Conservation (phyloP, 2,888 invertebrate genomes). For the Cryptus armator region DNA sequence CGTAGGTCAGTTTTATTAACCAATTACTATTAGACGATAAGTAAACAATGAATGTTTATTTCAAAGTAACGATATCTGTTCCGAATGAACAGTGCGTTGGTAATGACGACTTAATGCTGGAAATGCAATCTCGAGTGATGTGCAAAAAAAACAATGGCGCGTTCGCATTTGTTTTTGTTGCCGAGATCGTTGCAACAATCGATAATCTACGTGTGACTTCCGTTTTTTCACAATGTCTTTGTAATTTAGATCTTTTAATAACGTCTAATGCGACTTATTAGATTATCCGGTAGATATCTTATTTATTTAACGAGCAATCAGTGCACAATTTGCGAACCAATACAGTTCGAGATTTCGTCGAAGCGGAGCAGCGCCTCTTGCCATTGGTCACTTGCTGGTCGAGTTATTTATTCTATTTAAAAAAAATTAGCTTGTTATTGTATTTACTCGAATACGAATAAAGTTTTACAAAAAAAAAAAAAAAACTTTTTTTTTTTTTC, state of each 20-base stretch:
- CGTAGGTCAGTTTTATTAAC: neutral
- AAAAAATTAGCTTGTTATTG: conserved; percentile 56
- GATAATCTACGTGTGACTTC: conserved; percentile 51
- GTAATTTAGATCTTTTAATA: conserved; percentile 18
- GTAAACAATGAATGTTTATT: neutral
- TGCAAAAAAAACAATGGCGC: neutral
- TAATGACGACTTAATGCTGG: conserved; percentile 17
- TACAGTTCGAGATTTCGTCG: conserved; percentile 47
- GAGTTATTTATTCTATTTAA: conserved; percentile 69
- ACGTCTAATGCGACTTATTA: conserved; percentile 4
- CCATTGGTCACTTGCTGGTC: conserved; percentile 75
- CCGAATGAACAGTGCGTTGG: neutral
- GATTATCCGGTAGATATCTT: conserved; percentile 18
- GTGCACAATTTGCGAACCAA: conserved; percentile 58
- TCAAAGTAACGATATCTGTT: neutral
- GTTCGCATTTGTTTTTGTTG: neutral
- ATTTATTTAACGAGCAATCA: conserved; percentile 59
- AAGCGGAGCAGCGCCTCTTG: conserved; percentile 46
- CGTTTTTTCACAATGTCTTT: conserved; percentile 38
- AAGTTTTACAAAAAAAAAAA: conserved; percentile 46
- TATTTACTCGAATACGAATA: conserved; percentile 55
- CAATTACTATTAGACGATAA: neutral
- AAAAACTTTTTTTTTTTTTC: neutral
- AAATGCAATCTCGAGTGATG: conserved; percentile 24
- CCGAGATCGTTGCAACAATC: neutral